Conservation (phyloP, 2,113 vertebrate genomes). For the Actinemys pallida region DNA sequence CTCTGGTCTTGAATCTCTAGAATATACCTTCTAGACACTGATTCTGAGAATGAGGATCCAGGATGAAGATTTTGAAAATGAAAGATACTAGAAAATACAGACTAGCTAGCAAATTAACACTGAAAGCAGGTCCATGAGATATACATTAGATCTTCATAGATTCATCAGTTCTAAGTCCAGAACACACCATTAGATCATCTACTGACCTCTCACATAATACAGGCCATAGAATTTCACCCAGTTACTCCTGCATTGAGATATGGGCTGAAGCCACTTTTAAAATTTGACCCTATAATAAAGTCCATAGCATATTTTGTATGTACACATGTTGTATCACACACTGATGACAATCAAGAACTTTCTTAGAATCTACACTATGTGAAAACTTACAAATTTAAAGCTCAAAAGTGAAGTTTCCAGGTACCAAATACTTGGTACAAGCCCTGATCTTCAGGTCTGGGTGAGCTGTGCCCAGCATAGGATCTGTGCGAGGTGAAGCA, state of each 20-base stretch:
- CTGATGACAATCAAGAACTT: neutral
- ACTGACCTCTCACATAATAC: neutral
- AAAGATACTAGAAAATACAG: neutral
- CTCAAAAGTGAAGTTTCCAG: no score
- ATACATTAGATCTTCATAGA: neutral
- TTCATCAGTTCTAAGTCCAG: neutral
- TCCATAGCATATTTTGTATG: neutral
- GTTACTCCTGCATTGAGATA: neutral
- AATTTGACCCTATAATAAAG: neutral
- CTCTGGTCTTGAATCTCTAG: neutral
- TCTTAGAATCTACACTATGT: neutral
- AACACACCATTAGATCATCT: neutral
- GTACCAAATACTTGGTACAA: no score
- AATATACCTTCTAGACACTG: neutral
- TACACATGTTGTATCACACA: neutral
- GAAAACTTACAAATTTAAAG: no score
- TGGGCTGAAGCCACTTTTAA: neutral
- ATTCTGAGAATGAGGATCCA: neutral
- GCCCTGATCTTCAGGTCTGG: no score
- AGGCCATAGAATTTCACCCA: neutral
- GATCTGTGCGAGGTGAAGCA: neutral
- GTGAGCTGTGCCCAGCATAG: rapidly evolving
- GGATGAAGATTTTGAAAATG: neutral
- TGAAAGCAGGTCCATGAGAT: rapidly evolving
- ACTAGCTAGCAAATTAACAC: neutral